Conservation (phyloP, 1,140 invertebrate species). For the Leguminivora glycinivorella region DNA sequence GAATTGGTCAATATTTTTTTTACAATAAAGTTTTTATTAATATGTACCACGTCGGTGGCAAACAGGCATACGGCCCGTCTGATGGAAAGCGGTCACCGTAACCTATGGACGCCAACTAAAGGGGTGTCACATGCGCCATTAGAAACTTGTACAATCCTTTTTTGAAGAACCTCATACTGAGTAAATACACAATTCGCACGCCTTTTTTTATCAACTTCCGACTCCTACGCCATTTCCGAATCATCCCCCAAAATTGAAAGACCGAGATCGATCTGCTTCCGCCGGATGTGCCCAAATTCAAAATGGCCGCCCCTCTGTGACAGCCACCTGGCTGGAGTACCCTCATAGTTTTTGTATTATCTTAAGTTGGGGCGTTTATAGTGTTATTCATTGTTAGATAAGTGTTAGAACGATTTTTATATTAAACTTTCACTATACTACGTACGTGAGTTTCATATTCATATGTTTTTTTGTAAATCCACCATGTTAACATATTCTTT, state of each 20-base stretch:
- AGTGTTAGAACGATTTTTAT: not conserved
- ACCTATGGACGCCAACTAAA: no score
- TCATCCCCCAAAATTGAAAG: constrained; percentile 31
- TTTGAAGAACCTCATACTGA: no score
- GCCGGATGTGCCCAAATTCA: constrained; percentile 39
- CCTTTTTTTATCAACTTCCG: constrained; percentile 30
- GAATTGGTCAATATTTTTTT: no score
- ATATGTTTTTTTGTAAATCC: no score
- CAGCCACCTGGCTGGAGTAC: constrained; percentile 31
- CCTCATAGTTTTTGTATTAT: constrained; percentile 25
- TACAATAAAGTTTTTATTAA: no score
- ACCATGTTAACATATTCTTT: no score
- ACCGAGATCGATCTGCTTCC: constrained; percentile 34
- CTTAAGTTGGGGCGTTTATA: not conserved
- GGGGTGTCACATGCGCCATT: no score
- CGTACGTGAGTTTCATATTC: no score
- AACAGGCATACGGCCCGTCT: no score
- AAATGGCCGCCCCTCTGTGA: constrained; percentile 38
- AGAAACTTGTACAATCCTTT: no score
- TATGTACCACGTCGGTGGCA: no score
- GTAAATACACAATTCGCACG: constrained; percentile 14
- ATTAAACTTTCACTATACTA: not conserved
- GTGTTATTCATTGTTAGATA: not conserved
- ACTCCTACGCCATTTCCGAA: constrained; percentile 22
- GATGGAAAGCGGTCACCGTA: no score